Percentiles rank a stretch among this genome's conserved stretches.
Conservation (phyloP, 2,888 invertebrate genomes). For the Melanophora roralis region DNA sequence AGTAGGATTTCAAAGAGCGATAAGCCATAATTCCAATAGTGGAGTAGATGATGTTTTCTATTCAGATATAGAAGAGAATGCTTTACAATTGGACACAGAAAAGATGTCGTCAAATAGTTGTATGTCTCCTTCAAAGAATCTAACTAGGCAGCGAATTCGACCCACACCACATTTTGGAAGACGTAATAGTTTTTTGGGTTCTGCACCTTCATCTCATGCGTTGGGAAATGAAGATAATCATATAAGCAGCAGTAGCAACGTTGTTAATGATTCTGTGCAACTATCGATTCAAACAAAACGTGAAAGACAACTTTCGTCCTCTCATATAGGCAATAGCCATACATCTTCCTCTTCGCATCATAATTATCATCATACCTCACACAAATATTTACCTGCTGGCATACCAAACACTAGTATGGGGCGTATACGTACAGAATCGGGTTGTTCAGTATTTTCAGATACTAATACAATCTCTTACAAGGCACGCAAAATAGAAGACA, state of each 20-base stretch:
- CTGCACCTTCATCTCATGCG: conserved; percentile 70
- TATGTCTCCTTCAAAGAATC: conserved; percentile 79
- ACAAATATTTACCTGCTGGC: conserved; percentile 69
- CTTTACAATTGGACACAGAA: conserved; percentile 73
- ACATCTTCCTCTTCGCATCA: conserved; percentile 41
- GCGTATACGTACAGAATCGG: conserved; percentile 76
- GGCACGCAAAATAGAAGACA: conserved; percentile 77
- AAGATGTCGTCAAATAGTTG: conserved; percentile 66
- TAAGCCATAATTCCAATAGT: conserved; percentile 61
- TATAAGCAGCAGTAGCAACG: not conserved
- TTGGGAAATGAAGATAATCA: conserved; percentile 57
- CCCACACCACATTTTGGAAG: conserved; percentile 83
- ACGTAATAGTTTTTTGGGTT: conserved; percentile 82
- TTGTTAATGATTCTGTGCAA: conserved; percentile 62
- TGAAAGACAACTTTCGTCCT: conserved; percentile 71
- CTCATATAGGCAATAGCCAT: conserved; percentile 51
- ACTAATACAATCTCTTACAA: conserved; percentile 65
- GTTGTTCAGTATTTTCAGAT: conserved; percentile 75
- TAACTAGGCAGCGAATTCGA: conserved; percentile 83
- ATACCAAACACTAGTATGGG: conserved; percentile 68
- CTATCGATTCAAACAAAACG: conserved; percentile 66
- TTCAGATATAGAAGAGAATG: conserved; percentile 73
- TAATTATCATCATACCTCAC: conserved; percentile 65
- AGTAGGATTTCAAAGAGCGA: conserved; percentile 63
- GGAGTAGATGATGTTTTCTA: conserved; percentile 69